Evolutionary conservation across 2,888 invertebrate species (phyloP).

Genomic region (Hermaeophaga mercurialis): DNA sequence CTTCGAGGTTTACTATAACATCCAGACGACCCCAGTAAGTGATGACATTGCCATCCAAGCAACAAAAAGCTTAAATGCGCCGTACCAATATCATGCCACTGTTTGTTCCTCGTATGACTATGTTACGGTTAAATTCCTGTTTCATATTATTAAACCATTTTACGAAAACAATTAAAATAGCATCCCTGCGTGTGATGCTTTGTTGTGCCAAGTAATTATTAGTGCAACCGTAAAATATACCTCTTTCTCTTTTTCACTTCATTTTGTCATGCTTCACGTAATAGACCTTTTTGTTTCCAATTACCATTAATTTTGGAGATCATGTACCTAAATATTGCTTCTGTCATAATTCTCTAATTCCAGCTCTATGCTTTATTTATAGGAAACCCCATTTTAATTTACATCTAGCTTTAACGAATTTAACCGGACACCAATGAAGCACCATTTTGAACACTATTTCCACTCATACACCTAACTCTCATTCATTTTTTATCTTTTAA

Average conservation of each 20-base stretch:
- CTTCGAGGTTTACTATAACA: too few species aligned
- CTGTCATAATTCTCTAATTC: not conserved
- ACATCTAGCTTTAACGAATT: too few species aligned
- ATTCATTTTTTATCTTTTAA: too few species aligned
- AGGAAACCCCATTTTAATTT: too few species aligned
- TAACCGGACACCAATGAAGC: too few species aligned
- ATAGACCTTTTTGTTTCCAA: conserved; percentile 6
- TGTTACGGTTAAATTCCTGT: conserved; percentile 10
- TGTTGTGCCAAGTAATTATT: conserved; percentile 12
- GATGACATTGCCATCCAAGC: too few species aligned
- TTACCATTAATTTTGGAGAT: conserved; percentile 6
- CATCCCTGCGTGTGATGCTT: not conserved
- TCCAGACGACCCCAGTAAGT: too few species aligned
- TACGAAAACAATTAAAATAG: conserved; percentile 15
- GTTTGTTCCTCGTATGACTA: not conserved
- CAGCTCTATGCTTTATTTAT: too few species aligned
- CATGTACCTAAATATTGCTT: not conserved
- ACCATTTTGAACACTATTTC: too few species aligned
- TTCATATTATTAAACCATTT: conserved; percentile 15
- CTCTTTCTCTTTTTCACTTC: conserved; percentile 8
- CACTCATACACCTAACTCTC: too few species aligned
- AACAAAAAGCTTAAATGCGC: too few species aligned
- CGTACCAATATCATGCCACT: too few species aligned
- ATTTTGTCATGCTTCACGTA: conserved; percentile 2
- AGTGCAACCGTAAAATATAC: conserved; percentile 1